Evolutionary conservation across 2,888 invertebrate genomes (phyloP).

Genomic region (Pollenia angustigena): DNA sequence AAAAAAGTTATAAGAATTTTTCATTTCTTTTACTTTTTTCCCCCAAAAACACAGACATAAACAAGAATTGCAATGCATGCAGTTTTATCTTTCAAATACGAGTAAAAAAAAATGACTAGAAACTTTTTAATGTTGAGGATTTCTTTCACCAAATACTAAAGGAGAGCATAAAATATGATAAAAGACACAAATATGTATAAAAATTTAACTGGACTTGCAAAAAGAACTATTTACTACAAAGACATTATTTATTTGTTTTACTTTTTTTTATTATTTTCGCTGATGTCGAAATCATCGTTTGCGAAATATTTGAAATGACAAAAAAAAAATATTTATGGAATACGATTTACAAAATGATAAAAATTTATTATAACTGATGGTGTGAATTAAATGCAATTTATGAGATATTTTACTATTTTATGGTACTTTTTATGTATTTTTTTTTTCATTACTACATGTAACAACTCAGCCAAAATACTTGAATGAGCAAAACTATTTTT

Average conservation of each 20-base stretch:
- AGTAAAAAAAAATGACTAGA: constrained; percentile 11
- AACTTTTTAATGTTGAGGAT: constrained; percentile 44
- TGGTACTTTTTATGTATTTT: constrained; percentile 20
- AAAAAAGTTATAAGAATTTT: constrained; percentile 41
- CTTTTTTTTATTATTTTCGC: constrained; percentile 41
- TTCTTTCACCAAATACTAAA: constrained; percentile 2
- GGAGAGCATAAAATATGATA: constrained; percentile 12
- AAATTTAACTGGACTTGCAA: constrained; percentile 38
- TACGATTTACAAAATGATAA: constrained; percentile 66
- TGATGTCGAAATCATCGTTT: constrained; percentile 44
- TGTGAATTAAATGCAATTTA: constrained; percentile 68
- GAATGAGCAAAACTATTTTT: constrained; percentile 35
- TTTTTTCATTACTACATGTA: not conserved
- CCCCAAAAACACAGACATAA: constrained; percentile 5
- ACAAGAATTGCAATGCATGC: constrained; percentile 47
- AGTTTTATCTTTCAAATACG: constrained; percentile 48
- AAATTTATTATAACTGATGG: constrained; percentile 66
- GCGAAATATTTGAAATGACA: constrained; percentile 8
- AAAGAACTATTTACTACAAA: not conserved
- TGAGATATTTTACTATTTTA: constrained; percentile 52
- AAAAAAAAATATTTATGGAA: constrained; percentile 56
- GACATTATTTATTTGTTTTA: constrained; percentile 11
- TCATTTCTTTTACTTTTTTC: not conserved
- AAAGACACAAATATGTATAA: constrained; percentile 8
- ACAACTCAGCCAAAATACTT: constrained; percentile 27